Evolutionary conservation across 2,797 vertebrate species (phyloP).

Genomic region (Mus caroli): DNA sequence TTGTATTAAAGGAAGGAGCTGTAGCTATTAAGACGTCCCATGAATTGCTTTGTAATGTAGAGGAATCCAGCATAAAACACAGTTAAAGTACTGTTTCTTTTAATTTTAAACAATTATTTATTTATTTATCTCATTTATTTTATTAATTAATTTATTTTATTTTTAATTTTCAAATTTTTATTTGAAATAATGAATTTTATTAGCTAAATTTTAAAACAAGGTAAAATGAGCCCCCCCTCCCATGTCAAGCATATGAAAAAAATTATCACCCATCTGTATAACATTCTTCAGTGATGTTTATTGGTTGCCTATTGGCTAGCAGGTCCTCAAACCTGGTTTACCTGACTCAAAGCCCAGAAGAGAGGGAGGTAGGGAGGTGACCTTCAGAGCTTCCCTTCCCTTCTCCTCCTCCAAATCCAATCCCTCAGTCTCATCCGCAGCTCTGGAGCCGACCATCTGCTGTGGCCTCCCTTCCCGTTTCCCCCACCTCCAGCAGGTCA

Average conservation of each 20-base stretch:
- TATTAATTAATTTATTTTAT: neutral
- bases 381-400: too few species aligned
- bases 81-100: neutral
- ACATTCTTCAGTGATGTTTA: constrained; percentile 11
- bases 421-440: neutral
- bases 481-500: neutral
- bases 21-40: neutral
- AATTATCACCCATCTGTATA: constrained; percentile 3
- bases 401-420: neutral
- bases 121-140: too few species aligned
- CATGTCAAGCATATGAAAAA: neutral
- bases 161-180: neutral
- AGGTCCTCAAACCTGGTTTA: neutral
- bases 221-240: neutral
- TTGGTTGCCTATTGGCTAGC: neutral
- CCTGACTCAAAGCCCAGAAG: constrained; percentile 22
- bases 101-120: neutral
- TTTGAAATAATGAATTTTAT: neutral
- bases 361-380: neutral
- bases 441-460: neutral
- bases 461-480: neutral
- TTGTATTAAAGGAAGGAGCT: neutral
- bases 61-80: constrained; percentile 30
- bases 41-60: constrained; percentile 29
- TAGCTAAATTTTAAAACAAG: constrained; percentile 36